Evolutionary conservation across 2,797 vertebrate genomes (phyloP).

Genomic region (Mus spretus): DNA sequence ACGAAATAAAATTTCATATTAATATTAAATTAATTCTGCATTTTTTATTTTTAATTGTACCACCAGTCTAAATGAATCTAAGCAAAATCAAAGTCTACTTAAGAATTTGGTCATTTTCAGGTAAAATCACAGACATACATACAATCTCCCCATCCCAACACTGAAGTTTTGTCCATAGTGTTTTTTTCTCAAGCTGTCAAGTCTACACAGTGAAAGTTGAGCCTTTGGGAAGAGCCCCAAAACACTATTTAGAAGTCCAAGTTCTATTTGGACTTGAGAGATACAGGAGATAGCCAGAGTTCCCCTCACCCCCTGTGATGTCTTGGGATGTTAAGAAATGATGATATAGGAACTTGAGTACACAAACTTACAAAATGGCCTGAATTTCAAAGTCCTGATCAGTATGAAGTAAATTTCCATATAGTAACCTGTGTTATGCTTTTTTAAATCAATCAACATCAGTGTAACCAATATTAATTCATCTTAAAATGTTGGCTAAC

Average conservation of each 20-base stretch:
- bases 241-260: background rate
- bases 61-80: background rate
- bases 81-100: background rate
- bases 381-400: background rate
- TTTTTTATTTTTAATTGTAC: background rate
- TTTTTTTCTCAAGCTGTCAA: background rate
- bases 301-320: background rate
- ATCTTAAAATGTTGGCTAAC: background rate
- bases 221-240: background rate
- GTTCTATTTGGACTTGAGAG: background rate
- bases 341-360: background rate
- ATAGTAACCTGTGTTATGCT: background rate
- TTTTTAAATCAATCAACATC: slow-evolving; percentile 23
- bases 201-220: background rate
- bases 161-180: background rate
- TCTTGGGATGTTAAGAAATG: background rate
- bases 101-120: slow-evolving; percentile 15
- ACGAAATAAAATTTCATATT: background rate
- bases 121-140: background rate
- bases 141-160: too few species aligned
- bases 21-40: background rate
- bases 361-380: background rate
- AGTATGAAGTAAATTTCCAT: background rate
- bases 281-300: background rate
- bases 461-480: slow-evolving; percentile 31